phyloP scores from a whole-genome alignment of 2,797 vertebrate genomes.

The Ctenopoma kingsleyae region DNA sequence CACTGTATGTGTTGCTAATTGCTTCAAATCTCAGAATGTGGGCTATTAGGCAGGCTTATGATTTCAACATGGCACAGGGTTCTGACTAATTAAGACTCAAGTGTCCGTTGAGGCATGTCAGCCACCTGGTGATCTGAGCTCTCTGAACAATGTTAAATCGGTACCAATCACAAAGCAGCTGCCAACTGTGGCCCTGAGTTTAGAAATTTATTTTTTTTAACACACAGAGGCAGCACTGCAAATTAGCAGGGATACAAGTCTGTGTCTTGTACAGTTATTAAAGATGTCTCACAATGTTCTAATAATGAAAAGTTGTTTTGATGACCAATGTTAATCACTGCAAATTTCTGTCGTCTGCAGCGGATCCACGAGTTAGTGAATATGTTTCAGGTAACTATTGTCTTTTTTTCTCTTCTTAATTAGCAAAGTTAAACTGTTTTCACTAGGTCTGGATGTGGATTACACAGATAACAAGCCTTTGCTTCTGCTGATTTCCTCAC shows the following conservation, averaged over 20 bases:
- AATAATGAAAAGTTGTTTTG: slow-evolving; percentile 18
- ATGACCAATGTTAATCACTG: slow-evolving; percentile 35
- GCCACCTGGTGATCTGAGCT: slow-evolving; percentile 15
- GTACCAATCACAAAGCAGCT: slow-evolving; percentile 22
- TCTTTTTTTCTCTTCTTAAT: neutral
- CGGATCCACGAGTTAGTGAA: slow-evolving; percentile 95
- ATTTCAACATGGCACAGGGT: slow-evolving; percentile 53
- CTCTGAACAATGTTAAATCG: slow-evolving; percentile 10
- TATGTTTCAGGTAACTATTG: slow-evolving; percentile 89
- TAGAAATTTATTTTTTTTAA: slow-evolving; percentile 31
- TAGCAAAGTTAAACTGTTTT: neutral
- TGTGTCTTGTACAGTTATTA: slow-evolving; percentile 9
- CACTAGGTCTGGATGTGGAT: neutral
- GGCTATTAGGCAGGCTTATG: slow-evolving; percentile 55
- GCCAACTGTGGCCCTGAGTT: neutral
- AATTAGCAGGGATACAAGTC: neutral
- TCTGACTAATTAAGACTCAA: slow-evolving; percentile 57
- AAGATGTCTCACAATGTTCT: slow-evolving; percentile 23
- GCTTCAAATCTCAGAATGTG: slow-evolving; percentile 33
- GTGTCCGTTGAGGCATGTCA: slow-evolving; percentile 36
- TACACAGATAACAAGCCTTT: neutral
- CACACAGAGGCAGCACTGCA: slow-evolving; percentile 25
- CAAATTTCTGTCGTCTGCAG: slow-evolving; percentile 77
- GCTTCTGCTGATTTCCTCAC: slow-evolving; percentile 31
- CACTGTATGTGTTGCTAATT: slow-evolving; percentile 37